Evolutionary conservation across 35 echinoderm and acorn worm species (phyloP), one percentile per base, ranked within the genome.

Genomic region (Ophiothrix spiculata): DNA sequence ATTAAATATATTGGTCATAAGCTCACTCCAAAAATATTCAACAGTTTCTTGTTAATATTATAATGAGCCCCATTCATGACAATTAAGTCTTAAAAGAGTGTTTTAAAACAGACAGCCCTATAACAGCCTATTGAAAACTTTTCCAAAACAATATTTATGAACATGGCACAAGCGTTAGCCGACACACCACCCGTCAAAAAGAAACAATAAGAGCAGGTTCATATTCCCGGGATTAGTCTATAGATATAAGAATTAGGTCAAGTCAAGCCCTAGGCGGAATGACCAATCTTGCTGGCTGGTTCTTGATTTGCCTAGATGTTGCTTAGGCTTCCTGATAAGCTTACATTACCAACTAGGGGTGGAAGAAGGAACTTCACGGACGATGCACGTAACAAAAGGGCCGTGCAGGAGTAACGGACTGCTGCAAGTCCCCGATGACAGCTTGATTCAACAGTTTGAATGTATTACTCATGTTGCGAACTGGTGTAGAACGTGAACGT

Each of bases 181-280:
- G 60, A 28, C 60, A 69, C 60, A 69, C 60, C 60, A 49, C 42
- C 6, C 60, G 3, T 15, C 25, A n/a, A 15, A 54, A 69, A 69
- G 25, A 69, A 69, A n/a, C 8, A 69, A 69, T 2, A 69, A 69
- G 29, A 69, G 16, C 1, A n/a, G 42, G 6, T 28, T 69, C 60
- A 69, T 69, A 69, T 69, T 69, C 10, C 60, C 23, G 2, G 60
- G 60, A 69, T 49, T 69, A 69, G 60, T 69, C 10, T 69, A 28
- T 69, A n/a, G 60, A n/a, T n/a, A n/a, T n/a, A 15, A 69, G 60
- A 69, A 69, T 69, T 69, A 69, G 60, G 60, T 69, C 60, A 69
- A 69, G 60, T 25, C 60, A 69, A 25, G 60, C 60, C 60, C 23
- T 6, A 69, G 60, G 60, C 60, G 2, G 29, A 69, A 69, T 15